Base-by-base conservation (phyloP, 1,140 invertebrate genomes). In the Zelostemma sp. region DNA sequence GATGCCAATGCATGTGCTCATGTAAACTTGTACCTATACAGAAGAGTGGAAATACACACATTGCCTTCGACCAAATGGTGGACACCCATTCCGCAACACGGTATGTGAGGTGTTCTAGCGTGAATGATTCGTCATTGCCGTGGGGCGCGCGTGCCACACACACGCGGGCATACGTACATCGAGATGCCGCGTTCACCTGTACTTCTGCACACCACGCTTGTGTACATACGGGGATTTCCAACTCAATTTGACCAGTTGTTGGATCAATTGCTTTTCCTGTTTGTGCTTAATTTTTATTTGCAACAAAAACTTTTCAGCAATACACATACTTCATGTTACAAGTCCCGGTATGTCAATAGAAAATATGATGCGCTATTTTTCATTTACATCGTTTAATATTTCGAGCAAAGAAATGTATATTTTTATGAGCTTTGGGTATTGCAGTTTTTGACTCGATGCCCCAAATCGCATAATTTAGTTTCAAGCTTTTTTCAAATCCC, bases 91-190 rank as follows among this genome's bases (percentile, higher is more conserved):
- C 65, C 57, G 55, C 61, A 55, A 61, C 47, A 51, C 55, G 54
- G 56, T 57, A 63, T 67, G 68, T 54, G 69, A 83, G 83, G 82
- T 82, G 83, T 82, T 81, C 81, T 82, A 83, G 77, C 82, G 77
- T 82, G 81, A 82, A 85, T 85, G 84, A 85, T 82, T 82, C 84
- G 84, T 85, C 84, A 85, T 85, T 82, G 83, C 83, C 83, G 82
- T 77, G 78, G 82, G 83, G 80, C 80, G 77, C 81, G 80, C 81
- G 82, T 83, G 83, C 82, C 80, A 79, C 79, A 63, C 71, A 77
- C 72, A 80, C 81, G 59, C 45, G 16, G 31, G 41, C 48, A 57
- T 45, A n/a, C n/a, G n/a, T n/a, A n/a, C n/a, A n/a, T n/a, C n/a
- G n/a, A n/a, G n/a, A n/a, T n/a, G n/a, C n/a, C n/a, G n/a, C n/a